phyloP scores from a whole-genome alignment of 2,797 vertebrate genomes.

The Chromis chromis region DNA sequence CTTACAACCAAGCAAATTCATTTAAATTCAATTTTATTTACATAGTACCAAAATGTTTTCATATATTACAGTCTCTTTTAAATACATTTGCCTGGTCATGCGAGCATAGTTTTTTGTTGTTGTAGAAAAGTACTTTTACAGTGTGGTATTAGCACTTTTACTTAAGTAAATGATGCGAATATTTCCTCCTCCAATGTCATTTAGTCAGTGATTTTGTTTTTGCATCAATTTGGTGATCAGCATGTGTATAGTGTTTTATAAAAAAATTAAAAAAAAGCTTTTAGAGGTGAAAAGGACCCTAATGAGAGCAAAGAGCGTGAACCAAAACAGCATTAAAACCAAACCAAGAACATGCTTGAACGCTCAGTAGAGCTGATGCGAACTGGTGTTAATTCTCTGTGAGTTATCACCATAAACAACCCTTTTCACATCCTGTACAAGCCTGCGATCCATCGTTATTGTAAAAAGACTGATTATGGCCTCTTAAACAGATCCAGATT shows the following conservation, averaged over 20 bases:
- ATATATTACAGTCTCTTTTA: neutral
- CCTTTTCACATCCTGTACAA: too few relatives aligned
- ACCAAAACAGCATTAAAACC: neutral
- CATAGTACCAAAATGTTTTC: too few relatives aligned
- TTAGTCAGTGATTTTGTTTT: neutral
- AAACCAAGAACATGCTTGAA: too few relatives aligned
- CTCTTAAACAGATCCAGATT: neutral
- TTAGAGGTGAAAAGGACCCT: neutral
- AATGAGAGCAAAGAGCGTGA: neutral
- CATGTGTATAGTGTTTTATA: neutral
- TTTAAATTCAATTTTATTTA: too few relatives aligned
- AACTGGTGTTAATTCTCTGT: too few relatives aligned
- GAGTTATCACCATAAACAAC: too few relatives aligned
- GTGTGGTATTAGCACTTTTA: neutral
- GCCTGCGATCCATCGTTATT: too few relatives aligned
- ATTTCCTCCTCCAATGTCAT: neutral
- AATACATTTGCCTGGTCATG: neutral
- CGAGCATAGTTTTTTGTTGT: neutral
- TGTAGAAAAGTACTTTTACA: neutral
- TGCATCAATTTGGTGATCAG: neutral
- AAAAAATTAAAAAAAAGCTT: too few relatives aligned
- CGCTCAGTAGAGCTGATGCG: too few relatives aligned
- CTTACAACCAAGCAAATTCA: too few relatives aligned
- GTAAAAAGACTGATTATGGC: neutral
- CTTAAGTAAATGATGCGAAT: neutral